Evolutionary conservation across 92 coral and sea anemone species (phyloP).

Genomic region (Phenganax marumi): DNA sequence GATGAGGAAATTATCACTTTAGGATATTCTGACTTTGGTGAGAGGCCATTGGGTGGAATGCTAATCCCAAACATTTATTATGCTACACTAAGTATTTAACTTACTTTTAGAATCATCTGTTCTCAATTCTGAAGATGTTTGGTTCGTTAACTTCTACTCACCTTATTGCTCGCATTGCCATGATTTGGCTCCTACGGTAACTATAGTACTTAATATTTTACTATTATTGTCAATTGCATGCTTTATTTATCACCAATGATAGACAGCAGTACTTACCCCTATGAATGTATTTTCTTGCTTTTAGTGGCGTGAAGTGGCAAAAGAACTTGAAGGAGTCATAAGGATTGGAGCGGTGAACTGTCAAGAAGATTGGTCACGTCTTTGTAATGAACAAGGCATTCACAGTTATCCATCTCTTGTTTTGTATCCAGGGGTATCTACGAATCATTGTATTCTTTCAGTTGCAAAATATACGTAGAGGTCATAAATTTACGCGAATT

Average conservation of each 20-base stretch:
- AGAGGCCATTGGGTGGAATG: slow-evolving; percentile 31
- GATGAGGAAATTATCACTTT: slow-evolving; percentile 91
- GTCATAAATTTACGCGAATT: background rate
- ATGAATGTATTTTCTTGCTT: background rate
- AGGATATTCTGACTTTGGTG: slow-evolving; percentile 93
- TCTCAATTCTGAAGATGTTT: slow-evolving; percentile 87
- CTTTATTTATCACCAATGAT: background rate
- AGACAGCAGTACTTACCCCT: background rate
- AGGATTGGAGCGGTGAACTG: slow-evolving; percentile 99
- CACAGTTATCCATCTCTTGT: slow-evolving; percentile 87
- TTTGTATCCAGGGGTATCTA: slow-evolving; percentile 87
- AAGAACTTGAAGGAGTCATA: slow-evolving; percentile 91
- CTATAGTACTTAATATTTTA: background rate
- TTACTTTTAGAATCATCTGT: slow-evolving; percentile 80
- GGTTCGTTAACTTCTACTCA: slow-evolving; percentile 96
- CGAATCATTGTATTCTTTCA: background rate
- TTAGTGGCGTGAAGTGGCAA: slow-evolving; percentile 98
- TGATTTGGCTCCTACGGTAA: slow-evolving; percentile 96
- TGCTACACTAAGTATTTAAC: background rate
- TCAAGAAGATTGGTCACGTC: slow-evolving; percentile 88
- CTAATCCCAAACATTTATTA: background rate
- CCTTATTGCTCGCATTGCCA: slow-evolving; percentile 98
- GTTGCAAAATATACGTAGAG: background rate
- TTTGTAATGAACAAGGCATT: slow-evolving; percentile 80
- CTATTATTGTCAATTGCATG: background rate